Conservation (phyloP, 35 echinoderm and acorn worm genomes). For the Heliocidaris tuberculata region DNA sequence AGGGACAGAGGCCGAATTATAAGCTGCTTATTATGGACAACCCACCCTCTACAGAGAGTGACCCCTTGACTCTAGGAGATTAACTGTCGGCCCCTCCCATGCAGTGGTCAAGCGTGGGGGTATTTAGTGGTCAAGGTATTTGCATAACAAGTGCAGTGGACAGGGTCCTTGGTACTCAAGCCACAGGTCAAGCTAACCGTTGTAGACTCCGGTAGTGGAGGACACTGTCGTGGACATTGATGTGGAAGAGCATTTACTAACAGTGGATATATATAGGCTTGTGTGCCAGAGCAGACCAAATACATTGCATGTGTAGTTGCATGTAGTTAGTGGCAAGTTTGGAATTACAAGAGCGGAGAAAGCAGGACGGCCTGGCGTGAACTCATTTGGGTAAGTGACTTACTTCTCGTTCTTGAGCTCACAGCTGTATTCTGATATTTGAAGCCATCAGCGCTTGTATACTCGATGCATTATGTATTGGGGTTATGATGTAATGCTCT, state of each 20-base stretch:
- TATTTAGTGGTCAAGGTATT: slow-evolving; percentile 12
- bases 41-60: neutral
- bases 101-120: neutral
- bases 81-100: neutral
- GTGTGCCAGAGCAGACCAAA: neutral
- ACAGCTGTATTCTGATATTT: neutral
- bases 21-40: neutral
- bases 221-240: neutral
- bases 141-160: neutral
- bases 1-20: neutral
- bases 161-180: neutral
- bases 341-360: neutral
- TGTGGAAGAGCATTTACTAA: neutral
- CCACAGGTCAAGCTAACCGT: neutral
- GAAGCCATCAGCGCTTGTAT: neutral
- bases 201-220: neutral
- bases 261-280: neutral
- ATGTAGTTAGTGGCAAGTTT: neutral
- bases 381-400: neutral
- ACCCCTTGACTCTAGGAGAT: neutral
- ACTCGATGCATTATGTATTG: neutral
- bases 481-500: neutral
- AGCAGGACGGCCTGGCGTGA: neutral
- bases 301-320: neutral
- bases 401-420: too few species aligned